Evolutionary conservation across 2,888 invertebrate species (phyloP), one percentile per base, ranked within the genome.

Genomic region (Pyrrhosoma nymphula): DNA sequence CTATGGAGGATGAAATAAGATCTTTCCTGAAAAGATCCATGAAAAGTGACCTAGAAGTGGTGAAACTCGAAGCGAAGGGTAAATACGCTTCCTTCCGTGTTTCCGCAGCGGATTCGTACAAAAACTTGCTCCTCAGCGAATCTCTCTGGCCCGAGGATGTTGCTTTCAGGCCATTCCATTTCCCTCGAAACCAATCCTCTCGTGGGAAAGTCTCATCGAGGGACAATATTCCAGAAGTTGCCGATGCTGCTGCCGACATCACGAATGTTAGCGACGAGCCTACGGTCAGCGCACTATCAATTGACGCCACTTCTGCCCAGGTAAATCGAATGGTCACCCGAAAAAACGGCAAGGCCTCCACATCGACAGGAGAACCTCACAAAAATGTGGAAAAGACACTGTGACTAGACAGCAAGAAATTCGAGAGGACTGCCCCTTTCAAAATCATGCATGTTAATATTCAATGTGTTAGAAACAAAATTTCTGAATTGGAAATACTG

Each of bases 1-100:
- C 75, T 82, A 82, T 30, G 35, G 75, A 82, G 75, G 75, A 82
- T 82, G 75, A 82, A 82, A 82, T 82, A 82, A n/a, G 75, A 30
- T 30, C 75, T 30, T 82, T 30, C 30, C 30, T 82, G 35, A 30
- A 35, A 30, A 82, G 75, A 82, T 82, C 75, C 30, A 30, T 82
- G 75, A 82, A 82, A 35, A 82, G 35, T 35, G 75, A 82, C 35
- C 16, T 82, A 82, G 35, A 82, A 82, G 75, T 82, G 75, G 75
- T 82, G 75, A 82, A 82, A 30, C 75, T 82, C 75, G 75, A 35
- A 82, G 75, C 75, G n/a, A 82, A 30, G 75, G 30, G 75, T 82
- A 8, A 82, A 30, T 30, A 12, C n/a, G n/a, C 75, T 82, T 82
- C 75, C 75, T 82, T 35, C 75, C 75, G 75, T 82, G 75, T 82